Evolutionary conservation across 2,113 vertebrate genomes (phyloP).

Genomic region (Oxyura jamaicensis): DNA sequence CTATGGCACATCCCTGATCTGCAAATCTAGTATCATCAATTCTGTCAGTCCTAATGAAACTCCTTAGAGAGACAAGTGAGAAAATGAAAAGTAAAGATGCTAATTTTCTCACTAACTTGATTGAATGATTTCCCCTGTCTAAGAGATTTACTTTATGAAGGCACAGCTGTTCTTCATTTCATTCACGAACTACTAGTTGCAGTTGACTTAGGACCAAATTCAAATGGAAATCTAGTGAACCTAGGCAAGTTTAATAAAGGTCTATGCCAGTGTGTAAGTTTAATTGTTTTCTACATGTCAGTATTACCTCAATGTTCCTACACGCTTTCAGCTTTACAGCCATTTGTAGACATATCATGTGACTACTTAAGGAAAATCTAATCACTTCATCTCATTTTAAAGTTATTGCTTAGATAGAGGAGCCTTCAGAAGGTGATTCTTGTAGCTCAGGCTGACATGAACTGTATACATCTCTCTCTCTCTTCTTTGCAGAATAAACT

Average conservation of each 20-base stretch:
- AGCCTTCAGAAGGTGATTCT: background rate
- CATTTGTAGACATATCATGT: background rate
- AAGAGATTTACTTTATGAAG: slow-evolving; percentile 50
- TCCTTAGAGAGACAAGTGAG: background rate
- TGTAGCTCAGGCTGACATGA: background rate
- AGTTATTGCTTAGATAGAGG: background rate
- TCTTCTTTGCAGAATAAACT: background rate
- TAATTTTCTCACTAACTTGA: slow-evolving; percentile 57
- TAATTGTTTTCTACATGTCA: background rate
- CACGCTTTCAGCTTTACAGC: background rate
- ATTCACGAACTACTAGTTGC: slow-evolving; percentile 16
- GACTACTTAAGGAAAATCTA: background rate
- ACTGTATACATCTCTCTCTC: background rate
- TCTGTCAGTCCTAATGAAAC: slow-evolving; percentile 44
- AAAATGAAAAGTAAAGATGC: slow-evolving; percentile 35
- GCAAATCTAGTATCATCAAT: slow-evolving; percentile 22
- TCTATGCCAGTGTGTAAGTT: background rate
- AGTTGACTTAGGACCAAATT: slow-evolving; percentile 1
- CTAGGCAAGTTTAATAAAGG: background rate
- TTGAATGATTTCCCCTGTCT: slow-evolving; percentile 27
- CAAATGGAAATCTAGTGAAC: background rate
- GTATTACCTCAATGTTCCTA: background rate
- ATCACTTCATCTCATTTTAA: background rate
- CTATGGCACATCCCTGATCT: background rate
- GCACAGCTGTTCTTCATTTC: slow-evolving; percentile 42